Percentiles rank a stretch among this genome's conserved stretches.
Evolutionary conservation across 2,797 vertebrate species (phyloP).

Genomic region (Antennarius maculatus): DNA sequence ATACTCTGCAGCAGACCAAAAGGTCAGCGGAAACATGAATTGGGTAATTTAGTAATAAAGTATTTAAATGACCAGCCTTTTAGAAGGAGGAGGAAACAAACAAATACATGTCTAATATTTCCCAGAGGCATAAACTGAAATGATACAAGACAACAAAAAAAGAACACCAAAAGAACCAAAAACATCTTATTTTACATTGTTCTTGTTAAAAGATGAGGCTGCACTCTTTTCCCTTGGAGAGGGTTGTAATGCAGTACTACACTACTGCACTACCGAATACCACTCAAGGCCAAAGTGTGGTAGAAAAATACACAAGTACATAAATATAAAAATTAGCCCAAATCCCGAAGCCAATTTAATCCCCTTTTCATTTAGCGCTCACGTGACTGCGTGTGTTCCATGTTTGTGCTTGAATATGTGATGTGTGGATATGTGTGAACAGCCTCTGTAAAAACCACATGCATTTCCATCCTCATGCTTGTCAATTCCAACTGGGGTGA

Average conservation of each 20-base stretch:
- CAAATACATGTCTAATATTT: slow-evolving; percentile 61
- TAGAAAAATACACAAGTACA: slow-evolving; percentile 82
- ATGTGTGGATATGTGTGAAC: slow-evolving; percentile 50
- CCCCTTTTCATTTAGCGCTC: slow-evolving; percentile 60
- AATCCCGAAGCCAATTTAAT: slow-evolving; percentile 68
- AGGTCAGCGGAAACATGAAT: slow-evolving; percentile 50
- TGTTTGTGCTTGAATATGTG: slow-evolving; percentile 81
- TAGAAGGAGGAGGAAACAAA: slow-evolving; percentile 31
- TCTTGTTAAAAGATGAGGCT: slow-evolving; percentile 80
- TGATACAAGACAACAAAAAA: slow-evolving; percentile 41
- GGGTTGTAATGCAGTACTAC: slow-evolving; percentile 69
- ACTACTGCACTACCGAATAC: slow-evolving; percentile 71
- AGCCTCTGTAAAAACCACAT: slow-evolving; percentile 68
- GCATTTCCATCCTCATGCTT: slow-evolving; percentile 68
- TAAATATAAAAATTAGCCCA: slow-evolving; percentile 80
- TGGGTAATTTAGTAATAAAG: slow-evolving; percentile 73
- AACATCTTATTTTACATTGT: slow-evolving; percentile 75
- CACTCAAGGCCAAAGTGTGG: slow-evolving; percentile 80
- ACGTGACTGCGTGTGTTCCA: slow-evolving; percentile 52
- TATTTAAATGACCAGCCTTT: slow-evolving; percentile 81
- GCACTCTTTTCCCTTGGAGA: slow-evolving; percentile 57
- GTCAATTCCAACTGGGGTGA: slow-evolving; percentile 60
- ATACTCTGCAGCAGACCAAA: slow-evolving; percentile 58
- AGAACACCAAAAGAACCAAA: slow-evolving; percentile 48
- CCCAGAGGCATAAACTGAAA: slow-evolving; percentile 66